phyloP scores from a whole-genome alignment of 2,797 vertebrate genomes.

The Gephyroberyx darwinii region DNA sequence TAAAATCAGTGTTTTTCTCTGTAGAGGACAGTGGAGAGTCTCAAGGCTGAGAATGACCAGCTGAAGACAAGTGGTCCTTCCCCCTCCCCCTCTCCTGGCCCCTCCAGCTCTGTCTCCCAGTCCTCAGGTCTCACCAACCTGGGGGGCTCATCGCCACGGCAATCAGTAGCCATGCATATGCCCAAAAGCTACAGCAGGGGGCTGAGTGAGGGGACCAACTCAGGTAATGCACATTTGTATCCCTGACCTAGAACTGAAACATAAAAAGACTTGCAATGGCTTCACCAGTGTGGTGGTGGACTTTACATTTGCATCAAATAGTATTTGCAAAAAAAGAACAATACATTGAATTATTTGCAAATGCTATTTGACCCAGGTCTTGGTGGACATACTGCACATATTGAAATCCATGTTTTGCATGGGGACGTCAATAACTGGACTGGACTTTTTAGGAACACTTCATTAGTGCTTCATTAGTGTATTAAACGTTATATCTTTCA shows the following conservation, averaged over 20 bases:
- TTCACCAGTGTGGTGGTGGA: background rate
- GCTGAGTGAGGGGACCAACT: slow-evolving; percentile 78
- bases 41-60: slow-evolving; percentile 95
- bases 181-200: slow-evolving; percentile 88
- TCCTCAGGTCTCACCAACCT: slow-evolving; percentile 84
- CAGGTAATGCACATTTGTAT: slow-evolving; percentile 79
- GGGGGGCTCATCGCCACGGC: slow-evolving; percentile 87
- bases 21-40: slow-evolving; percentile 92
- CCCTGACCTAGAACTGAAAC: too few relatives aligned
- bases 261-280: too few relatives aligned
- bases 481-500: too few relatives aligned
- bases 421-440: too few relatives aligned
- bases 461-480: background rate
- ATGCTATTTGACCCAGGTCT: too few relatives aligned
- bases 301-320: background rate
- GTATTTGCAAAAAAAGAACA: background rate
- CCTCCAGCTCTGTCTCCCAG: slow-evolving; percentile 82
- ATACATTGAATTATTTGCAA: background rate
- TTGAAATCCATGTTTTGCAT: too few relatives aligned
- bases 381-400: too few relatives aligned
- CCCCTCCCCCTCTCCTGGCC: slow-evolving; percentile 78
- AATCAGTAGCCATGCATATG: slow-evolving; percentile 88
- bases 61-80: slow-evolving; percentile 87
- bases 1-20: background rate
- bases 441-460: background rate